These are phyloP conservation scores for Charadrius vociferus DNA, from an alignment of 2,113 vertebrate genomes.

Conservation along the genomic window DNA sequence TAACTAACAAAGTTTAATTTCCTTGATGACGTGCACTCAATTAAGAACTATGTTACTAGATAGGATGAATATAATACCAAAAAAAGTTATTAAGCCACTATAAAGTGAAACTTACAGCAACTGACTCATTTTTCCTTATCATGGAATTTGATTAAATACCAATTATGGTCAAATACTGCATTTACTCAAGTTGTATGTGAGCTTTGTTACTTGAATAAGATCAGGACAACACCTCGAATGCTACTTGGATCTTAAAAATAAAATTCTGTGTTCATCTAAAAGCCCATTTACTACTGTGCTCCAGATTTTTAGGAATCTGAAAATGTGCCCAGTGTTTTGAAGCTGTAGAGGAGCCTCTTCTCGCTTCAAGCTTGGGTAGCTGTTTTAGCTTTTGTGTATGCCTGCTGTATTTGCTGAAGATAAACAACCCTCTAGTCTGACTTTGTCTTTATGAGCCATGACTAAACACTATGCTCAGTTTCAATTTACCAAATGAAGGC, in stretches of 20 bases:
- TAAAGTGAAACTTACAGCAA: neutral
- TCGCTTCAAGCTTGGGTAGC: neutral
- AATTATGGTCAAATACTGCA: neutral
- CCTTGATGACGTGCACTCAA: neutral
- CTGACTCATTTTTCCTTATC: neutral
- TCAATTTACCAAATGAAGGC: slow-evolving; percentile 20
- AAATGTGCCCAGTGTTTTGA: neutral
- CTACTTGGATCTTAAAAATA: neutral
- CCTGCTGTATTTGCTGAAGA: neutral
- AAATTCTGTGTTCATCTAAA: neutral
- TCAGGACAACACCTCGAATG: neutral
- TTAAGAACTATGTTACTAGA: neutral
- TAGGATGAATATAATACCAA: neutral
- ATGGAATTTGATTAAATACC: neutral
- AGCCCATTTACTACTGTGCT: neutral
- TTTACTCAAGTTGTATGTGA: neutral
- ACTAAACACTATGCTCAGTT: slow-evolving; percentile 3
- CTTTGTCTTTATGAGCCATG: slow-evolving; percentile 10
- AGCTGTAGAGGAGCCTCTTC: neutral
- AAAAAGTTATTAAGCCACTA: neutral
- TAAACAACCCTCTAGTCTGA: slow-evolving; percentile 5
- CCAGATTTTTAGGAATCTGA: neutral
- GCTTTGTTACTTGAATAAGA: neutral
- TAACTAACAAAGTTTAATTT: neutral
- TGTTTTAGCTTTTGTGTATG: neutral